A percentile compares a stretch with the other conserved stretches of the same genome.
Evolutionary conservation across 1,140 invertebrate genomes (phyloP).

Genomic region (Drosophila truncata): DNA sequence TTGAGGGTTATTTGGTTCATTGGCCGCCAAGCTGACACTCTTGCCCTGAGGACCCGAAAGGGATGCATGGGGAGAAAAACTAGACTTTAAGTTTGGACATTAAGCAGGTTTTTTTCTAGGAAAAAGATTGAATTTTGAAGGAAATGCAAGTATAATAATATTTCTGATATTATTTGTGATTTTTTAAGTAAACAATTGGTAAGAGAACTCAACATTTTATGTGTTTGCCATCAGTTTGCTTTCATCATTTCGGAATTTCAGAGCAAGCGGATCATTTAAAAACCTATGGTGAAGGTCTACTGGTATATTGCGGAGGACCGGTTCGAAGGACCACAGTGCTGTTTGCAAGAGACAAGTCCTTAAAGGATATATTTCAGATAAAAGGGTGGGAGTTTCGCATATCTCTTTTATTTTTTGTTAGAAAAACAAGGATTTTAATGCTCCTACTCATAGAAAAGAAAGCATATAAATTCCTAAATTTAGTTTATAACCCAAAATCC

Average conservation of each 20-base stretch:
- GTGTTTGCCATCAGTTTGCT: too few relatives aligned
- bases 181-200: neutral
- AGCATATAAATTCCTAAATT: neutral
- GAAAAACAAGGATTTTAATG: too few relatives aligned
- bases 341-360: too few relatives aligned
- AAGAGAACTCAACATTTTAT: neutral
- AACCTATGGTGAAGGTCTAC: neutral
- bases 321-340: neutral
- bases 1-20: slow-evolving; percentile 72
- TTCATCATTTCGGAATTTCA: neutral
- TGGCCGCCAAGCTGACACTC: slow-evolving; percentile 66
- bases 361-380: too few relatives aligned
- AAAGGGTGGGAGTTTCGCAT: too few relatives aligned
- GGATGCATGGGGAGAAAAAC: slow-evolving; percentile 2
- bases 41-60: neutral
- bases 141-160: too few relatives aligned
- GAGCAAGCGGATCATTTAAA: neutral
- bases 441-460: too few relatives aligned
- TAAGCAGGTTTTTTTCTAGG: rapidly evolving
- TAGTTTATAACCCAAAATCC: neutral
- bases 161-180: too few relatives aligned
- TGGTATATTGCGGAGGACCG: neutral
- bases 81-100: neutral
- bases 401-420: too few relatives aligned
- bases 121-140: neutral